phyloP scores from a whole-genome alignment of 2,797 vertebrate species.

The Australoheros facetus region DNA sequence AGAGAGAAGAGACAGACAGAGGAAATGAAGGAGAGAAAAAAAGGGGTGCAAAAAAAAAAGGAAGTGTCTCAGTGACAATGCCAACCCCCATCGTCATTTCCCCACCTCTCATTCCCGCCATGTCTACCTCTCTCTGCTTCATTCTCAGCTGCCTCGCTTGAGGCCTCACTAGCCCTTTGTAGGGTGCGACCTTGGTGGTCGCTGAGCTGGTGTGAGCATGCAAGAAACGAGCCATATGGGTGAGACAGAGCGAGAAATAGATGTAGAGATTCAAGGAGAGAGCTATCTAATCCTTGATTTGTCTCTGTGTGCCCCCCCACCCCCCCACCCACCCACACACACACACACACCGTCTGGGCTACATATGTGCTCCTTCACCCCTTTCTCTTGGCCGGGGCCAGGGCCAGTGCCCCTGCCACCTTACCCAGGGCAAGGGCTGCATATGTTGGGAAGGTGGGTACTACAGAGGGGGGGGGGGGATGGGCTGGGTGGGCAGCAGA shows the following conservation, averaged over 20 bases:
- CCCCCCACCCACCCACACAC: conserved; percentile 28
- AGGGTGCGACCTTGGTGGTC: conserved; percentile 69
- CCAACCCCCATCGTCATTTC: conserved; percentile 33
- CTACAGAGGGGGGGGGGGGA: conserved; percentile 72
- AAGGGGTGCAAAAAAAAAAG: conserved; percentile 26
- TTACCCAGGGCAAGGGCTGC: conserved; percentile 90
- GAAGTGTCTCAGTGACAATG: conserved; percentile 65
- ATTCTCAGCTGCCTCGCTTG: conserved; percentile 46
- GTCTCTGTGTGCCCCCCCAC: conserved; percentile 37
- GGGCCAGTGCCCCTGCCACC: conserved; percentile 76
- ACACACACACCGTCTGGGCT: conserved; percentile 68
- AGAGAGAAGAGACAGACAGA: conserved; percentile 62
- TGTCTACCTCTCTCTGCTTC: conserved; percentile 28
- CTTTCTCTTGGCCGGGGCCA: conserved; percentile 67
- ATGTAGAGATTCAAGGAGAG: conserved; percentile 48
- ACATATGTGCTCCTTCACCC: conserved; percentile 75
- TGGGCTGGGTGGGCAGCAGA: conserved; percentile 89
- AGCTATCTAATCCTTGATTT: conserved; percentile 50
- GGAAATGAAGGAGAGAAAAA: conserved; percentile 52
- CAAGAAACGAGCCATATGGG: conserved; percentile 58
- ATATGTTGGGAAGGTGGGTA: conserved; percentile 95
- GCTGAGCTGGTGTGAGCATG: conserved; percentile 57
- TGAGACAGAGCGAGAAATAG: conserved; percentile 55
- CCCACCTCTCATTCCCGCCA: neutral
- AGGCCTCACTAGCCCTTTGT: conserved; percentile 66